A percentile compares a stretch with the other conserved stretches of the same genome.
Conservation (phyloP, 2,888 invertebrate species). For the Cheilosia grossa region DNA sequence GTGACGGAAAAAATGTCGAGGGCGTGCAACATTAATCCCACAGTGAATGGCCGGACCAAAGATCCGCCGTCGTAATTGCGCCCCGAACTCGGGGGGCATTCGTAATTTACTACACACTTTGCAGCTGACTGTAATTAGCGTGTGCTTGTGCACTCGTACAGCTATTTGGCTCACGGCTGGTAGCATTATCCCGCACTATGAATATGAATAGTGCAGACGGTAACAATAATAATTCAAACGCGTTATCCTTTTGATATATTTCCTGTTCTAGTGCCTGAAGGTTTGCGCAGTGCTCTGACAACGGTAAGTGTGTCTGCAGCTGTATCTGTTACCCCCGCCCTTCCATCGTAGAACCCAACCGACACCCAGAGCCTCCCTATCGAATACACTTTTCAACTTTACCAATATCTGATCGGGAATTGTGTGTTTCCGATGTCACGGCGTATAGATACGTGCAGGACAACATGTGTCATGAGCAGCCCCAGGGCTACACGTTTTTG, state of each 20-base stretch:
- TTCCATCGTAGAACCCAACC: neutral
- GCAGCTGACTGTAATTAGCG: slow-evolving; percentile 59
- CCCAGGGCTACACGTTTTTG: slow-evolving; percentile 23
- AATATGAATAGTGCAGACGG: neutral
- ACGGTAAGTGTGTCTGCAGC: slow-evolving; percentile 19
- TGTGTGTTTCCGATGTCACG: slow-evolving; percentile 44
- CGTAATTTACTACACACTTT: slow-evolving; percentile 53
- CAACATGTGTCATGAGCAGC: slow-evolving; percentile 45
- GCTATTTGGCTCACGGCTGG: neutral
- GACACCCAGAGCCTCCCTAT: neutral
- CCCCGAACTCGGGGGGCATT: slow-evolving; percentile 23
- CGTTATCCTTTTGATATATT: slow-evolving; percentile 10
- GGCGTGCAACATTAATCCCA: slow-evolving; percentile 63
- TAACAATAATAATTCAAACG: slow-evolving; percentile 32
- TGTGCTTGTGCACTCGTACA: neutral
- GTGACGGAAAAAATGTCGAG: slow-evolving; percentile 48
- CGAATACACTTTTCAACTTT: slow-evolving; percentile 27
- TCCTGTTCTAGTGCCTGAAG: neutral
- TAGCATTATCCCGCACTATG: no score
- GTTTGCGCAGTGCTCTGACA: slow-evolving; percentile 26
- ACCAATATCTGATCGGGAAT: slow-evolving; percentile 54
- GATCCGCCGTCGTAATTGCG: slow-evolving; percentile 41
- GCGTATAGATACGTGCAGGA: slow-evolving; percentile 36
- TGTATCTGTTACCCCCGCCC: neutral
- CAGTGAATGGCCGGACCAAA: slow-evolving; percentile 30